Base-by-base conservation (phyloP, 2,113 vertebrate genomes). In the Heliornis fulica region DNA sequence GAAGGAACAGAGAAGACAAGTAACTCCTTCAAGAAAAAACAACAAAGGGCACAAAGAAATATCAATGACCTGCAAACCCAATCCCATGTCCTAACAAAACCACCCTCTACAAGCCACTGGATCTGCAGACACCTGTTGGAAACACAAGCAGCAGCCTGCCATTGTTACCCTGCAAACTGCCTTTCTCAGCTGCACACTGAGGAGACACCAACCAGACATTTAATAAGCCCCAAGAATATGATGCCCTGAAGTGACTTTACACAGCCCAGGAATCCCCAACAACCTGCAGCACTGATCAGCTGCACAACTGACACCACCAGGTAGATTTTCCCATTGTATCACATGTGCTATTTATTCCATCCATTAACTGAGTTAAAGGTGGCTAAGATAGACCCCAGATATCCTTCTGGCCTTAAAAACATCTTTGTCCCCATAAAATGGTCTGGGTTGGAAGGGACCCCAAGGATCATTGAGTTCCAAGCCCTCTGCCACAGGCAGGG, bases 301-400 rank as follows among this genome's bases (percentile, higher is more conserved):
- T 50, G 75, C 71, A 53, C 59, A 36, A 76, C 68, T 50, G 15
- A 7, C 29, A 56, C 70, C 81, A 41, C 34, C 34, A 40, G 66
- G 77, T 74, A 85, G 84, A 66, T 78, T 82, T 63, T 64, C 89
- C 80, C 83, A 51, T 83, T 48, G 60, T 76, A 75, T 51, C 77
- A 68, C 83, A 80, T 32, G n/a, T 69, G 77, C 31, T 69, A 38
- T 64, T 91, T 94, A 93, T 79, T 94, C 45, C 91, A 69, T 89
- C 95, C 89, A 80, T 83, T 91, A 89, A 82, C 77, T 38, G 93
- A 90, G 63, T 69, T 93, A 89, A 87, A 28, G 53, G 57, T 48
- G 63, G 66, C 89, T 89, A 87, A 93, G 48, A 95, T 54, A 96
- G 87, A 82, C 22, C 40, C 61, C 89, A 91, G 53, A 87, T 87